phyloP scores from a whole-genome alignment of 2,113 vertebrate species.

The Sinocyclocheilus maitianheensis region DNA sequence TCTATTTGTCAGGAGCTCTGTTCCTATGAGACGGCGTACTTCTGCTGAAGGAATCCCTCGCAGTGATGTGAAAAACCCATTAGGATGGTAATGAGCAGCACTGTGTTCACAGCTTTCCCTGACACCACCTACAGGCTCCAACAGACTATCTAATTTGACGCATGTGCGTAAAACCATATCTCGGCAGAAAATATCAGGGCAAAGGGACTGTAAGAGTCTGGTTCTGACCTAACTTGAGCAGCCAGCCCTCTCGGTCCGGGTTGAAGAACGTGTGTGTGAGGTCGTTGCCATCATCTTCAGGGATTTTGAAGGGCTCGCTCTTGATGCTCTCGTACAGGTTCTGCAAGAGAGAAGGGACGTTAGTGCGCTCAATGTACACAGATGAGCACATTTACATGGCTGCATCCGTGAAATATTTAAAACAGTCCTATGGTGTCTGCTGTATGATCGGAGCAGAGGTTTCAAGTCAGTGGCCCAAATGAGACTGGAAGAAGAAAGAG shows the following conservation, averaged over 20 bases:
- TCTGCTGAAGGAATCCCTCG: background rate
- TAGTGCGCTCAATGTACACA: slow-evolving; percentile 5
- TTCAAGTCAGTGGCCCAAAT: background rate
- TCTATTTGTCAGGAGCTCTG: background rate
- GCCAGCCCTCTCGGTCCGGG: too few species aligned
- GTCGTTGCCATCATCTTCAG: too few species aligned
- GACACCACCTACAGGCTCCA: background rate
- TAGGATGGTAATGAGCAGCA: background rate
- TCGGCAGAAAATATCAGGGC: slow-evolving; percentile 39
- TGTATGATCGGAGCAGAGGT: slow-evolving; percentile 21
- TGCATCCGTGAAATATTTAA: slow-evolving; percentile 42
- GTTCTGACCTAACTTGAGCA: slow-evolving; percentile 78
- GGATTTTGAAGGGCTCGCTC: too few species aligned
- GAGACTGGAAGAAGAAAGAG: background rate
- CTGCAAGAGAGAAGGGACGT: slow-evolving; percentile 2
- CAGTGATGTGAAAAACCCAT: slow-evolving; percentile 3
- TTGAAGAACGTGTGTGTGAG: too few species aligned
- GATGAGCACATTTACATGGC: slow-evolving; percentile 10
- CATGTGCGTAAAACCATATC: slow-evolving; percentile 47
- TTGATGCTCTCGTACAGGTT: too few species aligned
- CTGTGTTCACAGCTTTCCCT: slow-evolving; percentile 31
- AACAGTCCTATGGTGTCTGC: slow-evolving; percentile 1
- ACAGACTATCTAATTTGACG: background rate
- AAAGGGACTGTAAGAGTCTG: background rate
- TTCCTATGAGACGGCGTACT: background rate